Base-by-base conservation (phyloP, 2,797 vertebrate species). In the Sebastes steindachneri region DNA sequence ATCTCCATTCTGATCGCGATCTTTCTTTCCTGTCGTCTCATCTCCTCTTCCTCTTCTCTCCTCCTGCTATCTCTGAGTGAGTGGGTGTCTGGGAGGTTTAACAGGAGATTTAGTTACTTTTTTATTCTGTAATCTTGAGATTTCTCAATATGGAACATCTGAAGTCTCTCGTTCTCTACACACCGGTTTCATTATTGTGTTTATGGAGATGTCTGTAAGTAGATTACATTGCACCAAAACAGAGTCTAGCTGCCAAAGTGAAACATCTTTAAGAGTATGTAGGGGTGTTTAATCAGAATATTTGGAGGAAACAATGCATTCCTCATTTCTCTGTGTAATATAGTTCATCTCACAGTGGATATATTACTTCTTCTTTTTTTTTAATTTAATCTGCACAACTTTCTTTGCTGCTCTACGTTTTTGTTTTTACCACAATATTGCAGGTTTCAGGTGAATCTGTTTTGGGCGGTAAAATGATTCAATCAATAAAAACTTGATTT, bases 111-210 rank as follows among this genome's bases (percentile, higher is more conserved):
- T 72, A 31, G 58, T 31, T 28, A 4, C 41, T 71, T 48, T 59
- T 82, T 71, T 58, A 19, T 55, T 76, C 41, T 31, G 1, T 58
- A 45, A 83, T 88, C 75, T 76, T 58, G 55, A 75, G 45, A 25
- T 65, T 80, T 88, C 68, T 78, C 70, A 64, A 60, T 77, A 73
- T 74, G 68, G 11, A 68, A 45, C 21, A 73, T 53, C 19, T 65
- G 7, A 73, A 23, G 60, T 75, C 62, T 70, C 35, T 62, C 11
- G 15, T 59, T 62, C 29, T 35, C 5, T 63, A 48, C 51, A 1
- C 21, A 7, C 4, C 31, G 3, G 6, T 68, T 76, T 60, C 33
- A 54, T 58, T 48, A 48, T 62, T 23, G 5, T 65, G 1, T 59
- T 65, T 21, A 4, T 57, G 37, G 48, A 76, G 29, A 68, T 51